phyloP scores from a whole-genome alignment of 2,888 invertebrate species.

The Drosophila tanythrix region DNA sequence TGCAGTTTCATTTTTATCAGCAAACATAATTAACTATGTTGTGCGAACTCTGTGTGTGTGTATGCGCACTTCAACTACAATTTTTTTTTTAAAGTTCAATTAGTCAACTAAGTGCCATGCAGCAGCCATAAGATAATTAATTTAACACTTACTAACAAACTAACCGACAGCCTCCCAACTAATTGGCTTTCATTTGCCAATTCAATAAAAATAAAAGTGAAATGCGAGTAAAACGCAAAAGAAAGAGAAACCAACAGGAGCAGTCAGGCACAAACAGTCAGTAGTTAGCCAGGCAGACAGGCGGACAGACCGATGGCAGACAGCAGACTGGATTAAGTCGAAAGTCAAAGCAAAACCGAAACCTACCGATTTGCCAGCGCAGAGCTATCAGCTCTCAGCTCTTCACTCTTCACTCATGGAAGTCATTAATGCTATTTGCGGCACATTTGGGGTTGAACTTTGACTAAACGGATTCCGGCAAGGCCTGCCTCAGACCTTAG shows the following conservation, averaged over 20 bases:
- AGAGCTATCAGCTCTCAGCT: constrained; percentile 17
- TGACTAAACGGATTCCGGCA: not conserved
- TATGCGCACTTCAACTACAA: constrained; percentile 40
- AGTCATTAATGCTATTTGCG: constrained; percentile 76
- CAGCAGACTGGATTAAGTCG: constrained; percentile 32
- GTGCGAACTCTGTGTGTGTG: not conserved
- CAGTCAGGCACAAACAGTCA: constrained; percentile 1
- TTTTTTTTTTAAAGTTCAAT: constrained; percentile 61
- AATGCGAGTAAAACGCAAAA: constrained; percentile 12
- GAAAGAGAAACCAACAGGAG: constrained; percentile 9
- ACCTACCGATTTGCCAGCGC: constrained; percentile 14
- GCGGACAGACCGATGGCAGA: constrained; percentile 2
- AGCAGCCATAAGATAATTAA: constrained; percentile 76
- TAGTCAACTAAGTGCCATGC: constrained; percentile 46
- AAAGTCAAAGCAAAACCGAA: constrained; percentile 42
- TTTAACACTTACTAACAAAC: constrained; percentile 67
- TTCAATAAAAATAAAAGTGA: constrained; percentile 48
- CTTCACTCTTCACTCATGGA: not conserved
- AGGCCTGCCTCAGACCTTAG: constrained; percentile 33
- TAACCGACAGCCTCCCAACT: constrained; percentile 44
- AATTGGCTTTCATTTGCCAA: constrained; percentile 75
- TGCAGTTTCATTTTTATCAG: constrained; percentile 63
- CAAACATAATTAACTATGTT: constrained; percentile 75
- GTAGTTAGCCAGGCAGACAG: not conserved
- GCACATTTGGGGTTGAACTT: constrained; percentile 59